Evolutionary conservation across 2,113 vertebrate genomes (phyloP).

Genomic region (Cyphomyrus plagiostoma): DNA sequence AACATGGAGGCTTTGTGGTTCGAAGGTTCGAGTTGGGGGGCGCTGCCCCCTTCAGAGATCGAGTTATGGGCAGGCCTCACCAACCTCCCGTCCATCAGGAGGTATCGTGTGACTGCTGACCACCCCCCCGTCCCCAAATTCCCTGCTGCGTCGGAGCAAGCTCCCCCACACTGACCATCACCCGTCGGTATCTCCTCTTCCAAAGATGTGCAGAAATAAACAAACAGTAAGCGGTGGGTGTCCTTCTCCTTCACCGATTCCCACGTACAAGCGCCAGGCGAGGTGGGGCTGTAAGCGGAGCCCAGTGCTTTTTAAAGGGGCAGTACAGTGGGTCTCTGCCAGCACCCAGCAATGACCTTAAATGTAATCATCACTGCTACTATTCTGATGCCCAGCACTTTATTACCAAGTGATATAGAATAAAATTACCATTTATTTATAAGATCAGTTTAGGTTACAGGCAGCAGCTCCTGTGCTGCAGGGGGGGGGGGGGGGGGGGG

Average conservation of each 20-base stretch:
- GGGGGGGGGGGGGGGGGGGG: too few relatives aligned
- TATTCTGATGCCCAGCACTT: background rate
- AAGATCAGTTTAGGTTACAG: background rate
- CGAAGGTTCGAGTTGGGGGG: background rate
- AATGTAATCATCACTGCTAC: background rate
- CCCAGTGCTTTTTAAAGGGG: background rate
- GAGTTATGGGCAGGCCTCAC: background rate
- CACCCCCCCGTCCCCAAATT: background rate
- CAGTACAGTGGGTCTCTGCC: background rate
- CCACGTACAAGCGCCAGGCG: background rate
- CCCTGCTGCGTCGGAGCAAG: background rate
- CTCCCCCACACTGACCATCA: background rate
- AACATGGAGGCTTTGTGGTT: background rate
- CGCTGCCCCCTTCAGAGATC: background rate
- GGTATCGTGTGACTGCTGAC: background rate
- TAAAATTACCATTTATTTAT: slow-evolving; percentile 2
- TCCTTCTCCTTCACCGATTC: background rate
- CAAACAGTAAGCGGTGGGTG: background rate
- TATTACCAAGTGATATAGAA: background rate
- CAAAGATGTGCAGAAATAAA: background rate
- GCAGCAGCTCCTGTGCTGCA: background rate
- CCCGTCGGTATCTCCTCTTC: background rate
- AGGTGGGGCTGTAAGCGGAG: background rate
- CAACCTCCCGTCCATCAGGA: background rate
- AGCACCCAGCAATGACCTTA: background rate